Evolutionary conservation across 2,888 invertebrate species (phyloP).

Genomic region (Chymomyza caudatula): DNA sequence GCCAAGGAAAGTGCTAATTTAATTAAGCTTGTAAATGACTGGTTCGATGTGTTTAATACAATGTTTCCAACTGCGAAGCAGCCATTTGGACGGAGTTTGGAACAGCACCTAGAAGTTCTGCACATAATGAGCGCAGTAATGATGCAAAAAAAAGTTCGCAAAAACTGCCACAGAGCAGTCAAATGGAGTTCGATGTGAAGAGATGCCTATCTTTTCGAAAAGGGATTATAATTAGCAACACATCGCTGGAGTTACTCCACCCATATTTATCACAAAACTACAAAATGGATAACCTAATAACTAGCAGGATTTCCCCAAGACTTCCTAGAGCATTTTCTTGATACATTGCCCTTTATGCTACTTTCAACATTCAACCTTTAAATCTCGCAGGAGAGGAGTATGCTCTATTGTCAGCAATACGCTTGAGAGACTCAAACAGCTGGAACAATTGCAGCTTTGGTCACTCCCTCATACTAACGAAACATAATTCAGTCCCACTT

Average conservation of each 20-base stretch:
- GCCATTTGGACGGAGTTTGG: neutral
- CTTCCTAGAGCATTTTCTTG: neutral
- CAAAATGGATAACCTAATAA: neutral
- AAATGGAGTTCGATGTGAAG: no score
- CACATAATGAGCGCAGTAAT: neutral
- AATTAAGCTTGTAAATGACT: constrained; percentile 35
- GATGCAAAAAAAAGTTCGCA: neutral
- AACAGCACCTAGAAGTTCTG: neutral
- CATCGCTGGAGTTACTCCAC: neutral
- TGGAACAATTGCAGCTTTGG: no score
- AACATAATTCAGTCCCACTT: no score
- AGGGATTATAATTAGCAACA: neutral
- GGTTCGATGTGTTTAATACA: constrained; percentile 27
- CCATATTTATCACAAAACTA: neutral
- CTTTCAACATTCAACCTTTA: no score
- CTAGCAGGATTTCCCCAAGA: neutral
- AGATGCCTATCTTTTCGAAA: neutral
- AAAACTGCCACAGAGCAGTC: no score
- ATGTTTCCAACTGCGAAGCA: neutral
- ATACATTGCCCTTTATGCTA: no score
- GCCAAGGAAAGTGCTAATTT: constrained; percentile 36
- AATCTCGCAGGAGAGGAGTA: no score
- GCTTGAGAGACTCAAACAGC: no score
- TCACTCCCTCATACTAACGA: no score
- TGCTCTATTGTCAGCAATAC: no score